Conservation (phyloP, 2,888 invertebrate genomes). For the Dicyrtoma fusca region DNA sequence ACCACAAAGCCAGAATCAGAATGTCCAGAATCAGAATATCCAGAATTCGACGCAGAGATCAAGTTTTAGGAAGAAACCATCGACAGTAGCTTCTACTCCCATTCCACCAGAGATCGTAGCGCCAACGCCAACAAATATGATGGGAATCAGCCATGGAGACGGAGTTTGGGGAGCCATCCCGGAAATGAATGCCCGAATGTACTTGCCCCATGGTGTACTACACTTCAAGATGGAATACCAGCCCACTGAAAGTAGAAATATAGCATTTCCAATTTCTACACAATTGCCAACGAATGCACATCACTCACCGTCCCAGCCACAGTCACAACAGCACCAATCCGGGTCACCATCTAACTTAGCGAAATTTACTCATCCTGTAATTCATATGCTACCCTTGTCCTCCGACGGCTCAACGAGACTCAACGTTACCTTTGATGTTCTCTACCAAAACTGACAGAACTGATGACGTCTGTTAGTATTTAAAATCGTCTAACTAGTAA, state of each 20-base stretch:
- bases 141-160: constrained; percentile 27
- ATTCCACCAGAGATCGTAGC: neutral
- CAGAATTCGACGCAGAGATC: neutral
- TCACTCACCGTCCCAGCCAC: neutral
- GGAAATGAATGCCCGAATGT: constrained; percentile 28
- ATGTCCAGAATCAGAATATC: neutral
- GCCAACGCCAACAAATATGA: constrained; percentile 3
- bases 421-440: constrained; percentile 23
- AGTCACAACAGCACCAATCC: neutral
- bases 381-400: constrained; percentile 22
- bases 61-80: constrained; percentile 1
- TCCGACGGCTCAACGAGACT: constrained; percentile 22
- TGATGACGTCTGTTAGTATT: no score
- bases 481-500: no score
- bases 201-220: constrained; percentile 21
- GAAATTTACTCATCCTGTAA: constrained; percentile 28
- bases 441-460: constrained; percentile 3
- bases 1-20: no score
- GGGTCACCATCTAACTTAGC: neutral
- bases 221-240: constrained; percentile 30
- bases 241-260: neutral
- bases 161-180: constrained; percentile 17
- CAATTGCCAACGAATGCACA: neutral
- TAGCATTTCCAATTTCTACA: neutral
- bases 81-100: constrained; percentile 2